Base-by-base conservation (phyloP, 2,888 invertebrate species). In the Cacoxenus indagator region DNA sequence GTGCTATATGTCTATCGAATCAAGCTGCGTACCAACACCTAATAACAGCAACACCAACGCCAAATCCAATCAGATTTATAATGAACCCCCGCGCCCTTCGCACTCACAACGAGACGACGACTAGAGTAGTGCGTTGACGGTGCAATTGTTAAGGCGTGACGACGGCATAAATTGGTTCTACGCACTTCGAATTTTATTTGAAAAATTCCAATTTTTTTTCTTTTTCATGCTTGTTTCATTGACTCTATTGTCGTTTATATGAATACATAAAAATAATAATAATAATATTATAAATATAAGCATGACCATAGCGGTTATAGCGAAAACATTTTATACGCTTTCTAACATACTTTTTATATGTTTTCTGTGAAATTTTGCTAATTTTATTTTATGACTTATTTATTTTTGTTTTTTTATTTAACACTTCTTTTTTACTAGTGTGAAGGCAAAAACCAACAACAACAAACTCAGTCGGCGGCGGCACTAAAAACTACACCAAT, bases 91-190 rank as follows among this genome's bases (percentile, higher is more conserved):
- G 37, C 37, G 9, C 37, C 31, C 37, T 14, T 37, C 2, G 37
- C 37, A 54, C 9, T 22, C 17, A 11, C 43, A 37, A n/a, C 45
- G 14, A 27, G 19, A 29, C 29, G 22, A 8, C 31, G 29, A n/a
- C 59, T 17, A 29, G 31, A 17, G 26, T 24, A 64, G 27, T 45
- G 31, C 46, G 74, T 69, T 76, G 70, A 74, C 71, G 76, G 68
- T 71, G 75, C 72, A 79, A 69, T 75, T 83, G 81, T 81, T 82
- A 81, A 82, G 77, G 79, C 81, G 82, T 81, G 74, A 81, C 79
- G 81, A 73, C 72, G 78, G n/a, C n/a, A n/a, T n/a, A n/a, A n/a
- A n/a, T 74, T 72, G 72, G 57, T 70, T 70, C 73, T 71, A 77
- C 71, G 43, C 65, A 67, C 69, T 67, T 37, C 29, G 14, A 57